Conservation (phyloP, 1,140 invertebrate genomes). For the Drosophila varians region DNA sequence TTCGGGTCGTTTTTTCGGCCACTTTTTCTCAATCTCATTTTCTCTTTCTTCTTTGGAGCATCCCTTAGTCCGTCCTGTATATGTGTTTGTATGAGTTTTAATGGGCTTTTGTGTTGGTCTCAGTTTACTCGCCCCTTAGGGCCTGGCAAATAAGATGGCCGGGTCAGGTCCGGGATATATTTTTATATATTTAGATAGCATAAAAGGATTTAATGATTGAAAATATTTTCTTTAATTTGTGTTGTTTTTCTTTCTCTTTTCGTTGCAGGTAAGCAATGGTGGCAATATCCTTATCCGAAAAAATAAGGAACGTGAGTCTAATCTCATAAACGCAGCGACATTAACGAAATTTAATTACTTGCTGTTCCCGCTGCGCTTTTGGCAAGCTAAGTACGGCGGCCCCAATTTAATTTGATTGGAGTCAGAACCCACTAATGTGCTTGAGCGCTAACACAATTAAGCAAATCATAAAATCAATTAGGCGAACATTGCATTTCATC, state of each 20-base stretch:
- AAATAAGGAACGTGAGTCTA: background rate
- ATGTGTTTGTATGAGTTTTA: constrained; percentile 39
- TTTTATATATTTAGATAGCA: constrained; percentile 47
- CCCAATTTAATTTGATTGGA: constrained; percentile 6
- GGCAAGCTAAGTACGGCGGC: background rate
- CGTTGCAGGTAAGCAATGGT: constrained; percentile 68
- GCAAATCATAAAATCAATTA: constrained; percentile 76
- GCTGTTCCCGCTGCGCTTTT: background rate
- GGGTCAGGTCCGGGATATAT: background rate
- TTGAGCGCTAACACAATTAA: constrained; percentile 33
- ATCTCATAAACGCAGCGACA: background rate
- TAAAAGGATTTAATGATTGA: constrained; percentile 29
- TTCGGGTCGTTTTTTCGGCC: constrained; percentile 13
- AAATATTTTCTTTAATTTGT: constrained; percentile 50
- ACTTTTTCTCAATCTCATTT: constrained; percentile 36
- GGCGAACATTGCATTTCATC: constrained; percentile 54
- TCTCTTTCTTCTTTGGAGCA: constrained; percentile 4
- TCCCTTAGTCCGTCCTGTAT: constrained; percentile 11
- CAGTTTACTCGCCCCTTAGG: constrained; percentile 45
- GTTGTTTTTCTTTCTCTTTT: constrained; percentile 27
- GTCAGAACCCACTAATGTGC: background rate
- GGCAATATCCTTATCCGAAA: too few relatives aligned
- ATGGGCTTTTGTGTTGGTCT: constrained; percentile 66
- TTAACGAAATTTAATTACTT: constrained; percentile 9
- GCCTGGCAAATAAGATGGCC: constrained; percentile 3